A percentile compares a stretch with the other conserved stretches of the same genome.
phyloP scores from a whole-genome alignment of 2,797 vertebrate genomes.

The Neosilurus mollespiculum region DNA sequence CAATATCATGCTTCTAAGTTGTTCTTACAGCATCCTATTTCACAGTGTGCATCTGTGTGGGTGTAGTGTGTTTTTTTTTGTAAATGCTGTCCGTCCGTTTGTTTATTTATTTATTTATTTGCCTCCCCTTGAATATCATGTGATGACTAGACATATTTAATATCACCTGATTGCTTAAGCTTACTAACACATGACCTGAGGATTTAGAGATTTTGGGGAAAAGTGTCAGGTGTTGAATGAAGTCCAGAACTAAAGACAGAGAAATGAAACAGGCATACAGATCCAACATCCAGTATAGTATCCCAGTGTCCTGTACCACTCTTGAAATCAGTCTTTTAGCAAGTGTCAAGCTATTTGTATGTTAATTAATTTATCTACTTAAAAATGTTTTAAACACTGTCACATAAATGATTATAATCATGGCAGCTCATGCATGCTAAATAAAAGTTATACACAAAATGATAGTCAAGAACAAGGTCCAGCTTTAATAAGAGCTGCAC shows the following conservation, averaged over 20 bases:
- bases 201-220: neutral
- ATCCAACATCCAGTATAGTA: neutral
- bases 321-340: neutral
- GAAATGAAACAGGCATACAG: neutral
- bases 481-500: neutral
- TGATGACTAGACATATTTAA: neutral
- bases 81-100: neutral
- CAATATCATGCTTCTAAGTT: neutral
- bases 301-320: neutral
- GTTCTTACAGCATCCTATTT: slow-evolving; percentile 60
- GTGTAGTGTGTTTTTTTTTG: slow-evolving; percentile 8
- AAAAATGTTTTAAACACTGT: no score
- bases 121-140: neutral
- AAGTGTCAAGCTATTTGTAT: neutral
- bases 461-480: neutral
- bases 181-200: neutral
- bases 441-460: neutral
- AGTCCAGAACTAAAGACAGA: neutral
- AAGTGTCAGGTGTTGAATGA: neutral
- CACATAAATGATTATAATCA: neutral
- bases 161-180: neutral
- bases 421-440: neutral
- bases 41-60: slow-evolving; percentile 49
- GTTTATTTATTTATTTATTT: neutral
- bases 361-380: neutral